Evolutionary conservation across 1,140 invertebrate genomes (phyloP).

Genomic region (Halotydeus destructor): DNA sequence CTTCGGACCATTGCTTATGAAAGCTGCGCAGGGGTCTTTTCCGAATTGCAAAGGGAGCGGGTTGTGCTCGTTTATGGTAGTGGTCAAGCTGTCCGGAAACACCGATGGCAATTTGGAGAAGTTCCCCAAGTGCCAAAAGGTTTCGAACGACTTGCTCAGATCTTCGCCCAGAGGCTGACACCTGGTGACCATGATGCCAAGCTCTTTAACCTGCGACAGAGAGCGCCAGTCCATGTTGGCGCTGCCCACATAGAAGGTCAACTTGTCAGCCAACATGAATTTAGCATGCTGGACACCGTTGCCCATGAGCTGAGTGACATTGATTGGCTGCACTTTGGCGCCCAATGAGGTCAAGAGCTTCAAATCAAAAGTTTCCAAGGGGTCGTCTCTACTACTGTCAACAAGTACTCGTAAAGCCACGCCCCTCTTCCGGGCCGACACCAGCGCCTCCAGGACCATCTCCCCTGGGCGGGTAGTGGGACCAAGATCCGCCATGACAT

Average conservation of each 20-base stretch:
- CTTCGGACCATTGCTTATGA: conserved; percentile 38
- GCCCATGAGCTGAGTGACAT: conserved; percentile 61
- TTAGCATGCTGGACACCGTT: conserved; percentile 84
- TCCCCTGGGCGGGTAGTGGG: conserved; percentile 52
- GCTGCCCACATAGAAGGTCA: conserved; percentile 33
- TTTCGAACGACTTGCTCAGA: conserved; percentile 69
- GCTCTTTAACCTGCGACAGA: conserved; percentile 86
- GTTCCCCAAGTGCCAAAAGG: conserved; percentile 63
- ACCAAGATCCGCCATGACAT: conserved; percentile 45
- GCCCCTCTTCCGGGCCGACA: conserved; percentile 43
- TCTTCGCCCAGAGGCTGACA: conserved; percentile 64
- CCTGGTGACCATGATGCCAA: conserved; percentile 57
- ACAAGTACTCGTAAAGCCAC: conserved; percentile 57
- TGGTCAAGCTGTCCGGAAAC: conserved; percentile 49
- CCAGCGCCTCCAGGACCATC: conserved; percentile 52
- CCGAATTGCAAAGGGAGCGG: conserved; percentile 47
- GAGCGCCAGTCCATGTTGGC: conserved; percentile 65
- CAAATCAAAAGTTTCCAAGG: conserved; percentile 4
- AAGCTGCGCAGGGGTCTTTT: too few species aligned
- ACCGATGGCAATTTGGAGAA: conserved; percentile 39
- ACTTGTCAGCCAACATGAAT: conserved; percentile 56
- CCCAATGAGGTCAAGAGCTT: conserved; percentile 1
- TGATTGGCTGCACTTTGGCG: conserved; percentile 53
- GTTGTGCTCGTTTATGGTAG: conserved; percentile 45
- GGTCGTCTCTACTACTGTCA: conserved; percentile 32